These are phyloP conservation scores for Spermophilus dauricus DNA, from an alignment of 2,113 vertebrate species.

Conservation along the genomic window DNA sequence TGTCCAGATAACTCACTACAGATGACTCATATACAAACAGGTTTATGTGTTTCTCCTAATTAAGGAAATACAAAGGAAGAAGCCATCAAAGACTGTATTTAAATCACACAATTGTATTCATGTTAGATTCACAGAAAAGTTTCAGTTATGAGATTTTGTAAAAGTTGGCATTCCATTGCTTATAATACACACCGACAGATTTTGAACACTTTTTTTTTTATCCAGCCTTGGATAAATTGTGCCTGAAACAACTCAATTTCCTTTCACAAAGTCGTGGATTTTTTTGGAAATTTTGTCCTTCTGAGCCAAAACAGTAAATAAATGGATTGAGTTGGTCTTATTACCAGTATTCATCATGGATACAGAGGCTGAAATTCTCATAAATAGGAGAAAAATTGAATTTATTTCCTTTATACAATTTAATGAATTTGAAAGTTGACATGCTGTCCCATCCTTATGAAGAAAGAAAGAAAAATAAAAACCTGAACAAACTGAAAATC, in stretches of 20 bases:
- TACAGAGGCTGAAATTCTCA: not conserved
- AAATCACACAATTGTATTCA: not conserved
- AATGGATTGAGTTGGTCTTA: not conserved
- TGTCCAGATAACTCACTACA: not conserved
- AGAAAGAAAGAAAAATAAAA: not conserved
- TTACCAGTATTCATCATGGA: not conserved
- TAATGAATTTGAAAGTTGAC: not conserved
- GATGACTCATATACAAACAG: not conserved
- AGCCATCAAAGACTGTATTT: not conserved
- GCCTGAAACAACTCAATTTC: not conserved
- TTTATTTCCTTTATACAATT: not conserved
- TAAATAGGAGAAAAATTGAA: not conserved
- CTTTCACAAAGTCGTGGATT: not conserved
- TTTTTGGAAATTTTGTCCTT: not conserved
- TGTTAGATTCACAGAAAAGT: not conserved
- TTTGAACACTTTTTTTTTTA: no score
- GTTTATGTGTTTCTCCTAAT: not conserved
- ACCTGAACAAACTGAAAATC: not conserved
- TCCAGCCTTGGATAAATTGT: not conserved
- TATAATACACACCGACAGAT: no score
- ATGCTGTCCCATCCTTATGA: not conserved
- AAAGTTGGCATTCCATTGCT: no score
- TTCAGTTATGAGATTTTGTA: no score
- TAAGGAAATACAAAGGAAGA: not conserved
- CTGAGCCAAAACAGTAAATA: not conserved